phyloP scores from a whole-genome alignment of 2,888 invertebrate species.

The Malthinus seriepunctatus region DNA sequence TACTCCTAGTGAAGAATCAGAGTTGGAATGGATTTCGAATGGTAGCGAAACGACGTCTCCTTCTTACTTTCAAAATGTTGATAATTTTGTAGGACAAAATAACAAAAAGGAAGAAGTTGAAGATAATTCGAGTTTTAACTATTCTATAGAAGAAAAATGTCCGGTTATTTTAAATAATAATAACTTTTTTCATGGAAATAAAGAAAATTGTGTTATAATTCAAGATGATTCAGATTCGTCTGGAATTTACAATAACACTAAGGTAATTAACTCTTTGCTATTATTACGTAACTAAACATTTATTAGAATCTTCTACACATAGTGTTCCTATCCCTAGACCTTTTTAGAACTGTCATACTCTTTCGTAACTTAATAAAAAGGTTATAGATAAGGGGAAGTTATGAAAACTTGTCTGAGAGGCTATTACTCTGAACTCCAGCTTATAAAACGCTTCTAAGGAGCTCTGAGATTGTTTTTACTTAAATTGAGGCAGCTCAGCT shows the following conservation, averaged over 20 bases:
- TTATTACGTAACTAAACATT: background rate
- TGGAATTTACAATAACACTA: constrained; percentile 17
- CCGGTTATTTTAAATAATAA: background rate
- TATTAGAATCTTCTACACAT: too few relatives aligned
- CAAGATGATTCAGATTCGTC: constrained; percentile 35
- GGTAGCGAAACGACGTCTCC: constrained; percentile 23
- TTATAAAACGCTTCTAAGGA: too few relatives aligned
- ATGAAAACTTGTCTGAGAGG: too few relatives aligned
- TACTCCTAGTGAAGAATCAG: constrained; percentile 61
- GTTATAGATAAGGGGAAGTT: too few relatives aligned
- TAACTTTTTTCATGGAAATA: background rate
- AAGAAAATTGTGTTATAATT: background rate
- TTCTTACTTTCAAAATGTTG: background rate
- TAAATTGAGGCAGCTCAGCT: too few relatives aligned
- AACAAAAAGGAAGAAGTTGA: background rate
- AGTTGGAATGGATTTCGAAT: constrained; percentile 74
- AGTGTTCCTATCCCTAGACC: too few relatives aligned
- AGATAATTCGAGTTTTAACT: too few relatives aligned
- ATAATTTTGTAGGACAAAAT: background rate
- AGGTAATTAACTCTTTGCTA: constrained; percentile 18
- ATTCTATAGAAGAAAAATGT: too few relatives aligned
- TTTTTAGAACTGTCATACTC: too few relatives aligned
- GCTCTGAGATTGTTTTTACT: too few relatives aligned
- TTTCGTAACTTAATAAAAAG: too few relatives aligned
- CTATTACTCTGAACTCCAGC: too few relatives aligned